These are phyloP conservation scores for Xenops minutus DNA, from an alignment of 2,797 vertebrate genomes.

Conservation along the genomic window DNA sequence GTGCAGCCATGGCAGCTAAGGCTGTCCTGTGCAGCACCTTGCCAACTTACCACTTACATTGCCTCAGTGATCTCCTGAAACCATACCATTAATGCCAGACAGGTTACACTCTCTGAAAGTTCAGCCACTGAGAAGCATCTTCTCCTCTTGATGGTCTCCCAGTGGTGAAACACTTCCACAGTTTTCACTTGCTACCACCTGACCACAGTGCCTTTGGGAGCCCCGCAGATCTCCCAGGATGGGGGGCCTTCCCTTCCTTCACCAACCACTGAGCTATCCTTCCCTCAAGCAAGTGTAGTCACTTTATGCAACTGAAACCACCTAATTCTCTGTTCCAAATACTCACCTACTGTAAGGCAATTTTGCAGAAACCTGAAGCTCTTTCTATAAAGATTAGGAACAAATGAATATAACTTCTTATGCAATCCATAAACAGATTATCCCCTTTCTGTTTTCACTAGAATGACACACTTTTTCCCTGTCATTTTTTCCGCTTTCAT, in stretches of 20 bases:
- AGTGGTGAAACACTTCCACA: neutral
- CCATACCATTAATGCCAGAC: neutral
- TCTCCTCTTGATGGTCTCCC: neutral
- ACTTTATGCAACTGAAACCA: neutral
- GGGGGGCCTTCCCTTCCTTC: neutral
- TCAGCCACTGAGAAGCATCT: neutral
- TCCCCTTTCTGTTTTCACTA: neutral
- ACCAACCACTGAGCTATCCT: neutral
- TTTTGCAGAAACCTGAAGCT: neutral
- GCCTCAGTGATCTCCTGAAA: neutral
- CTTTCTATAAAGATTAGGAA: neutral
- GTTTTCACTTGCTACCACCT: neutral
- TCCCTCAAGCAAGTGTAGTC: neutral
- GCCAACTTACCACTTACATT: rapidly evolving
- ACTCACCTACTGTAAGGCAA: neutral
- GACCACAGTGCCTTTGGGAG: neutral
- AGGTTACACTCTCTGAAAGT: neutral
- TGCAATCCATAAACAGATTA: neutral
- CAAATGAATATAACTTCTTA: neutral
- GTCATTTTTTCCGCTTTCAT: neutral
- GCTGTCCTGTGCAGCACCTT: neutral
- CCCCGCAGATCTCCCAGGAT: too few species aligned
- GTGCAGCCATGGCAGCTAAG: neutral
- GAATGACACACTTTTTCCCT: neutral
- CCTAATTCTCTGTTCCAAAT: neutral